Evolutionary conservation across 2,888 invertebrate genomes (phyloP).

Genomic region (Eilema depressum): DNA sequence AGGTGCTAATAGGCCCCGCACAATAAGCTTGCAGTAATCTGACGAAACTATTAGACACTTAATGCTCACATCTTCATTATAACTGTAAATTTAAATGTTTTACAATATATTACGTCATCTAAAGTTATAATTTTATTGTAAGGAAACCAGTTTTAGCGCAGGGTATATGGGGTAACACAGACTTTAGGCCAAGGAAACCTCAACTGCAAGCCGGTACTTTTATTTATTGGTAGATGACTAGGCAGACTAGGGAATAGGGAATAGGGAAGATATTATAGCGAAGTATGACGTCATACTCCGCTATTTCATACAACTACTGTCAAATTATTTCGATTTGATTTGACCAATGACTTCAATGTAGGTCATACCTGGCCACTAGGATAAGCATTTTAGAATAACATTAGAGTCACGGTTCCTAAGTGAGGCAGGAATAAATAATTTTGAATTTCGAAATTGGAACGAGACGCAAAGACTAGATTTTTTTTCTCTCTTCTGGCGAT

Average conservation of each 20-base stretch:
- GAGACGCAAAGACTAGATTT: no score
- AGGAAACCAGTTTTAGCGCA: background rate
- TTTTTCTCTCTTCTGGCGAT: no score
- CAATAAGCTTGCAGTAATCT: slow-evolving; percentile 31
- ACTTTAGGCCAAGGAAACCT: background rate
- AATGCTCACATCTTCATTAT: slow-evolving; percentile 38
- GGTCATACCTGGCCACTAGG: no score
- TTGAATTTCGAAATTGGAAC: background rate
- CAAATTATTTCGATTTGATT: background rate
- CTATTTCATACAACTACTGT: background rate
- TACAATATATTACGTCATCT: slow-evolving; percentile 25
- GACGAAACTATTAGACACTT: slow-evolving; percentile 30
- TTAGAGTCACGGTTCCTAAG: no score
- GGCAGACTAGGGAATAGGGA: no score
- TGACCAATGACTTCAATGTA: background rate
- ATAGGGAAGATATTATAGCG: background rate
- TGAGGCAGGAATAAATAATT: background rate
- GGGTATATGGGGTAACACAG: background rate
- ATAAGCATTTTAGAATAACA: no score
- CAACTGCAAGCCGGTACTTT: background rate
- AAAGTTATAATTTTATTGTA: background rate
- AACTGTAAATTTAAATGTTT: slow-evolving; percentile 33
- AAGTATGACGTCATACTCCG: background rate
- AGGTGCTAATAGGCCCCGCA: slow-evolving; percentile 36
- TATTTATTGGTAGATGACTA: background rate